These are phyloP conservation scores for Melanotaenia parkinsoni DNA, from an alignment of 2,797 vertebrate species.

Conservation along the genomic window DNA sequence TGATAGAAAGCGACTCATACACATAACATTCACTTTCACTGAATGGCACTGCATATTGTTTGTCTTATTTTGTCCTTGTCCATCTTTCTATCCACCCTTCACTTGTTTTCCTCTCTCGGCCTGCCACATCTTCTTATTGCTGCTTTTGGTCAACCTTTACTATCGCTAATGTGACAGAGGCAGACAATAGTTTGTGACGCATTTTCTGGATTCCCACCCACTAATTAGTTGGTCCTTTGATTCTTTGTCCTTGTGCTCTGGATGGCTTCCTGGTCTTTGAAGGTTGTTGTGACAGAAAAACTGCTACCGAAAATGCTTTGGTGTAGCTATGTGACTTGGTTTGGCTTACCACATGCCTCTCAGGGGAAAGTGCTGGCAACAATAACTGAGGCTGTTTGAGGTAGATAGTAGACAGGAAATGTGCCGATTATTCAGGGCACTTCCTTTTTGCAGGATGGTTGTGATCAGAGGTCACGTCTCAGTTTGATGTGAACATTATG, in stretches of 20 bases:
- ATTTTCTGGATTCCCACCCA: slow-evolving; percentile 72
- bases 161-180: slow-evolving; percentile 58
- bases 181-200: slow-evolving; percentile 67
- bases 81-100: slow-evolving; percentile 7
- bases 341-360: slow-evolving; percentile 66
- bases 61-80: slow-evolving; percentile 54
- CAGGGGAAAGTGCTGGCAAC: slow-evolving; percentile 55
- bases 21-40: slow-evolving; percentile 45
- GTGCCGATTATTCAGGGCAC: slow-evolving; percentile 23
- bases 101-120: slow-evolving; percentile 14
- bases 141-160: slow-evolving; percentile 57
- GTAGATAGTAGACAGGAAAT: slow-evolving; percentile 41
- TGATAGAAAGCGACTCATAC: slow-evolving; percentile 37
- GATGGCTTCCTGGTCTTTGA: slow-evolving; percentile 76
- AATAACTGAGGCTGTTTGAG: slow-evolving; percentile 32
- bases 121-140: slow-evolving; percentile 42
- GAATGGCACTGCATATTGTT: slow-evolving; percentile 38
- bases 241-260: slow-evolving; percentile 68
- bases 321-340: slow-evolving; percentile 59
- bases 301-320: slow-evolving; percentile 70
- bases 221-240: slow-evolving; percentile 81
- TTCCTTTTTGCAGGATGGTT: not conserved
- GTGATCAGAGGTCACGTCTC: slow-evolving; percentile 44
- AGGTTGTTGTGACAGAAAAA: slow-evolving; percentile 72
- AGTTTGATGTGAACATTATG: slow-evolving; percentile 40